Base-by-base conservation (phyloP, 2,113 vertebrate genomes). In the Otis tarda region DNA sequence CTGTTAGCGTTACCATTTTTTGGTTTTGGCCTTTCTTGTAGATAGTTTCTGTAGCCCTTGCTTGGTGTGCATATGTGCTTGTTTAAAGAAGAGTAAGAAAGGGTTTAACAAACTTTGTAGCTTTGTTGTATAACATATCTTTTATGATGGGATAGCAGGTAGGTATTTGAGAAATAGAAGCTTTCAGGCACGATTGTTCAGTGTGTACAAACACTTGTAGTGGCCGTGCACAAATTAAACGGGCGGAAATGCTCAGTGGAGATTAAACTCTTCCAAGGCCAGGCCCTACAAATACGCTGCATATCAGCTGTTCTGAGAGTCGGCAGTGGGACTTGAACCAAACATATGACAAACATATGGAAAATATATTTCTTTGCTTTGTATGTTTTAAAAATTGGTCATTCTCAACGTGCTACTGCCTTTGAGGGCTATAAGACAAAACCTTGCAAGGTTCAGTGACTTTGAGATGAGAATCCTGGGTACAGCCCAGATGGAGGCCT, bases 281-380 rank as follows among this genome's bases (percentile, higher is more conserved):
- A 65, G 33, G 28, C 61, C 57, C 47, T 63, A 8, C 0, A 5
- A 76, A 89, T 33, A n/a, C 70, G 24, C 55, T 69, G 74, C 10
- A 1, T 37, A 76, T 89, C 81, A 91, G 65, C 77, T 93, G 87
- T 68, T 74, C 65, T 39, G 37, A 8, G 61, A 89, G 39, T 3
- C 95, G 90, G 91, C 81, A 70, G 10, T 14, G 59, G 74, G 27
- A 55, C 83, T 74, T 39, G 70, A 87, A 50, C n/a, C 53, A 82
- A 92, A 85, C 93, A 95, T 92, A 53, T 95, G 93, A 97, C 59
- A 95, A 94, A 82, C 96, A 96, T 70, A 95, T 97, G 97, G 96
- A 85, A 94, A 71, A 65, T 71, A 76, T 7, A 89, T 86, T 78
- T 60, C 63, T 90, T 86, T 96, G 82, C 81, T 95, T 96, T 95